Evolutionary conservation across 2,888 invertebrate genomes (phyloP), one percentile per base, ranked within the genome.

Genomic region (Mongoloraphidia duomilia): DNA sequence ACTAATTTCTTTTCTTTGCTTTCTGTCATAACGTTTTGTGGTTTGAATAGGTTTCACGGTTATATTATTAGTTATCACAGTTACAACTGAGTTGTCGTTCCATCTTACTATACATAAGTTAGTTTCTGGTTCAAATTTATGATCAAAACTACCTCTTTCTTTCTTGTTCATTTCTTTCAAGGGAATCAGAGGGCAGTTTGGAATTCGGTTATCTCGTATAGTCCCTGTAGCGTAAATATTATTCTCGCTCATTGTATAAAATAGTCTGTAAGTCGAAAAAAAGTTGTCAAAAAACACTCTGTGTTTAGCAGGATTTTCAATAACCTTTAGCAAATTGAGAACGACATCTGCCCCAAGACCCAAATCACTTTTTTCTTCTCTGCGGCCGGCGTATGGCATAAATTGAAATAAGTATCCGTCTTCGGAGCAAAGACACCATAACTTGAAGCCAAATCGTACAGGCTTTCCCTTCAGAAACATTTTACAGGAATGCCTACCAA

Each of bases 401-500:
- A 55, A 59, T 44, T 56, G 36, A 47, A 53, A 60, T 14, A 55
- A 50, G 44, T 56, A 60, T 38, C 57, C 58, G 49, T 53, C 52
- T 36, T 56, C 52, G 10, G 56, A 57, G 50, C 56, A 57, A 9
- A 59, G 47, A 42, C 55, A 56, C 59, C 59, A 60, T 35, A 56
- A 14, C 47, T 60, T 60, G 45, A 54, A 59, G 3, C 60, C 59
- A 49, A 61, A 61, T 8, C 60, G 52, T 1, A 59, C 55, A 13
- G 59, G 59, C 41, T 60, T 60, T 10, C 54, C 56, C 53, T 55
- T 56, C 17, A 61, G 58, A 46, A 59, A 61, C 57, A 59, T 59
- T 53, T 61, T 60, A 17, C 53, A 53, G 9, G 59, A 58, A 51
- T 60, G 60, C 36, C 52, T 34, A 10, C 59, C 59, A 54, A 58